These are phyloP conservation scores for Triops longicaudatus DNA, from an alignment of 1,140 invertebrate genomes.

Conservation along the genomic window DNA sequence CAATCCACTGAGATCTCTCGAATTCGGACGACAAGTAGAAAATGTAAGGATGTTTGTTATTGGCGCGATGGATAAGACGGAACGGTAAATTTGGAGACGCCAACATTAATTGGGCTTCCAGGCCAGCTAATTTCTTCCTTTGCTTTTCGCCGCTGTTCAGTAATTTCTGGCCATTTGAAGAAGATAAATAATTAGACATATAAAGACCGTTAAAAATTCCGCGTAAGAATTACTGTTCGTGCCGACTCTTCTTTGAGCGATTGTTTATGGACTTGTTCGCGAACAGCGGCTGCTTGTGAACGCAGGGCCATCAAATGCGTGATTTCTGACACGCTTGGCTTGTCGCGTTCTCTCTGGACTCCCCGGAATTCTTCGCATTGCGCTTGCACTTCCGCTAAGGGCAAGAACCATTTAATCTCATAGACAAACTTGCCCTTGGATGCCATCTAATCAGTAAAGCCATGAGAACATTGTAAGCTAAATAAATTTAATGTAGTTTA, in stretches of 20 bases:
- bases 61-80: conserved; percentile 50
- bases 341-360: background rate
- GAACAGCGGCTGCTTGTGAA: background rate
- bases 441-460: conserved; percentile 13
- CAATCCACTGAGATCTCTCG: conserved; percentile 85
- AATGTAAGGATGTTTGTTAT: conserved; percentile 49
- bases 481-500: background rate
- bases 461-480: background rate
- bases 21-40: conserved; percentile 90
- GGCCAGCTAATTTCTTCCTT: conserved; percentile 74
- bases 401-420: conserved; percentile 29
- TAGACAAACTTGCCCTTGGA: conserved; percentile 1
- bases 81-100: conserved; percentile 82
- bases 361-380: conserved; percentile 19
- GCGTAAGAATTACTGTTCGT: background rate
- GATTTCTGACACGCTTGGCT: conserved; percentile 21
- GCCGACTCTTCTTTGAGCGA: background rate
- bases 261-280: background rate
- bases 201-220: background rate
- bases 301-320: conserved; percentile 20
- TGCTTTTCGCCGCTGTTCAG: conserved; percentile 59
- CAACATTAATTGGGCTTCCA: conserved; percentile 79
- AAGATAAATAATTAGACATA: background rate
- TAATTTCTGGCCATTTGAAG: background rate
- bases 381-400: conserved; percentile 17